Conservation (phyloP, 2,113 vertebrate species). For the Euleptes europaea region DNA sequence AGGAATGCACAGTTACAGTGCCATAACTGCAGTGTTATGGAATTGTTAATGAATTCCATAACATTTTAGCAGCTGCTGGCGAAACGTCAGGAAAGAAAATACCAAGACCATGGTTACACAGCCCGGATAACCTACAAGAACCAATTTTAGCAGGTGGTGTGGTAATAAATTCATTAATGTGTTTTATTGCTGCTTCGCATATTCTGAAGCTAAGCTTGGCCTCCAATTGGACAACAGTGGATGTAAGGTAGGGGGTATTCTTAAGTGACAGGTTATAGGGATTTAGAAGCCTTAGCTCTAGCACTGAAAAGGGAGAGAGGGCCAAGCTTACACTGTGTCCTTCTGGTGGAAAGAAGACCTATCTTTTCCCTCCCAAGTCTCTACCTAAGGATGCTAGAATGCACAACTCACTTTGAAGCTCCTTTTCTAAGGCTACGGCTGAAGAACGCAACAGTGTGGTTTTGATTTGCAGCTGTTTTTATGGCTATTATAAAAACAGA, state of each 20-base stretch:
- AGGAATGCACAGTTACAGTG: too few relatives aligned
- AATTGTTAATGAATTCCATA: background rate
- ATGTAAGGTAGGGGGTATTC: background rate
- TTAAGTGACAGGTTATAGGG: background rate
- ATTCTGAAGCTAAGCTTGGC: background rate
- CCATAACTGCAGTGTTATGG: too few relatives aligned
- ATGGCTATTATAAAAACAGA: constrained; percentile 63
- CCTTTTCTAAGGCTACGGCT: constrained; percentile 55
- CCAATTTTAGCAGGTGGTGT: too few relatives aligned
- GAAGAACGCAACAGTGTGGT: constrained; percentile 44
- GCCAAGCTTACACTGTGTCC: background rate
- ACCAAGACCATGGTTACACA: too few relatives aligned
- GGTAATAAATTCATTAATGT: background rate
- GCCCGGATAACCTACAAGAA: too few relatives aligned
- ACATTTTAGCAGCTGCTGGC: background rate
- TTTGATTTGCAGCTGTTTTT: constrained; percentile 73
- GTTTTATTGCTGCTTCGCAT: background rate
- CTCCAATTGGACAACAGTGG: background rate
- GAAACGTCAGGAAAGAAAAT: too few relatives aligned
- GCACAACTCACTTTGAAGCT: constrained; percentile 62
- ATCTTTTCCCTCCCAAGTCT: background rate
- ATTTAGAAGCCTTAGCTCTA: background rate
- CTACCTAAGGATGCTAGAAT: constrained; percentile 35
- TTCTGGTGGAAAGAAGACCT: background rate
- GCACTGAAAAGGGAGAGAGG: background rate